These are phyloP conservation scores for Megaceryle alcyon DNA, from an alignment of 2,797 vertebrate species.

Conservation along the genomic window DNA sequence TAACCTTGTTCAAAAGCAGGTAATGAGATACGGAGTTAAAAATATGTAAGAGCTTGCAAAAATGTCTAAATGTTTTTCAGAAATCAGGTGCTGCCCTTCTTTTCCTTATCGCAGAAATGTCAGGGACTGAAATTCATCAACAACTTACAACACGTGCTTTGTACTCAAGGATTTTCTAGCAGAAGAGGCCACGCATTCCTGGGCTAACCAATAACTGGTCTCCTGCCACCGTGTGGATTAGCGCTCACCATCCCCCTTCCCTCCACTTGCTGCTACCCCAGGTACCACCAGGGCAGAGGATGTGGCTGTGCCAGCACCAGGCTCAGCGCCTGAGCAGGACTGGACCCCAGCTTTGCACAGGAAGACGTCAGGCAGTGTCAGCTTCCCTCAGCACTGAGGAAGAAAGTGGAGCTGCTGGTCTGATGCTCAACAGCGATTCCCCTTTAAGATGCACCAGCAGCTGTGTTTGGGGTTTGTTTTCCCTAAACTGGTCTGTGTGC, in stretches of 20 bases:
- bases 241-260: not conserved
- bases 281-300: not conserved
- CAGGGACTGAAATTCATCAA: not conserved
- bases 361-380: not conserved
- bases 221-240: accelerated
- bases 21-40: slow-evolving; percentile 30
- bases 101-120: not conserved
- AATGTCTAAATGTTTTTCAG: slow-evolving; percentile 40
- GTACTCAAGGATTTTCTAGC: not conserved
- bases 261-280: not conserved
- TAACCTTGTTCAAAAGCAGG: slow-evolving; percentile 43
- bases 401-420: not conserved
- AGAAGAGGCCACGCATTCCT: not conserved
- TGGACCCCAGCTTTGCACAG: not conserved
- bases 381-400: not conserved
- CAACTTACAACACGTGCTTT: not conserved
- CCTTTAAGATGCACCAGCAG: not conserved
- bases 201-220: not conserved
- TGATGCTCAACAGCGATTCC: not conserved
- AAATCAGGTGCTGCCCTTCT: not conserved
- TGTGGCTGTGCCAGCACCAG: accelerated
- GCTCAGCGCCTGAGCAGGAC: not conserved
- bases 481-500: not conserved
- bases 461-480: slow-evolving; percentile 15
- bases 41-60: slow-evolving; percentile 13